Evolutionary conservation across 2,113 vertebrate species (phyloP), one percentile per base, ranked within the genome.

Genomic region (Catharus fuscescens): DNA sequence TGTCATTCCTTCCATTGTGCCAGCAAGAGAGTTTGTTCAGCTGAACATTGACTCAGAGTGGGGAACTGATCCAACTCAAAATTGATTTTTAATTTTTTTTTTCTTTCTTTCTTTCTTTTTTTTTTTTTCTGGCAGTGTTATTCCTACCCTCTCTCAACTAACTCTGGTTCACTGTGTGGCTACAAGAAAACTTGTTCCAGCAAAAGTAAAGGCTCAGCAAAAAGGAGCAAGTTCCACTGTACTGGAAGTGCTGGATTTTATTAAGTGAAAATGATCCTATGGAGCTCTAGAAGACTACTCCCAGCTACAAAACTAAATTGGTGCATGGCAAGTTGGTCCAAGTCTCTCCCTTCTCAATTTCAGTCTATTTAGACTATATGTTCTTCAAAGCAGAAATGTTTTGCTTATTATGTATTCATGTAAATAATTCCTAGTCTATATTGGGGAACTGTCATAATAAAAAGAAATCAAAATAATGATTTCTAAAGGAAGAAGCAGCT

Each of bases 41-140:
- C 86, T 96, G 86, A 83, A 72, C 80, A 87, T 47, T 92, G 93
- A 97, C 71, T 77, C 85, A 95, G 85, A 66, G 59, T 21, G 38
- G 13, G 88, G 76, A 95, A 86, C 4, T 5, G 23, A 83, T 92
- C 85, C 92, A 93, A 77, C 25, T 25, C 62, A 85, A 90, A 82
- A 62, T 2, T 48, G 54, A 31, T 34, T 82, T 80, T 61, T 64
- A 0, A 20, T 8, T 20, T 47, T 42, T 66, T 82, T 86, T 56
- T 6, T n/a, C 1, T 23, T 4, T 12, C 9, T 7, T 14, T 24
- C 12, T 45, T 79, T n/a, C 54, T 83, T 24, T 14, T 45, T 79
- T 59, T 86, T 59, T 60, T 74, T 34, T 36, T 5, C 40, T 91
- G 93, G 45, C 78, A 72, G 28, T 29, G 19, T 45, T 92, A 61